Evolutionary conservation across 2,113 vertebrate genomes (phyloP), one percentile per base, ranked within the genome.

Genomic region (Pithys albifrons): DNA sequence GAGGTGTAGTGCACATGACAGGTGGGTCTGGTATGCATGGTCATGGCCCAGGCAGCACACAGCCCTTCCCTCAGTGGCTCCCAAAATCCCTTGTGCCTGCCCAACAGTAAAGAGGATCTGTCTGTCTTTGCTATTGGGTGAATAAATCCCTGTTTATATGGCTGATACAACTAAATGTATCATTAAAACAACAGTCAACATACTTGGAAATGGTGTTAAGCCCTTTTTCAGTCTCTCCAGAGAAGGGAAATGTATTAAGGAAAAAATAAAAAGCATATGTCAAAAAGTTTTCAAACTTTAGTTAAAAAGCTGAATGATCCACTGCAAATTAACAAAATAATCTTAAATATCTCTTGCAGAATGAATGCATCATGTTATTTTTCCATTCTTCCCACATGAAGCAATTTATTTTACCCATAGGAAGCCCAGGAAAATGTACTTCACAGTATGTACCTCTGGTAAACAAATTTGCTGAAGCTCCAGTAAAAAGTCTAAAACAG

Each of bases 381-480:
- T 62, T 27, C 43, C 37, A 19, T 46, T 78, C 58, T 92, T 79
- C 89, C 39, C 84, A 95, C 39, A 45, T 29, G 33, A 87, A 84
- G 2, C 19, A 55, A 76, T 88, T 84, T 73, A 85, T 75, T 93
- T 96, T 71, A 81, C 72, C 52, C 64, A 86, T 55, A 37, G 19
- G 58, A 85, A 93, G 43, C 28, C 76, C 49, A 28, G 55, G 46
- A 95, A 72, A 79, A 85, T 51, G 24, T 33, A 82, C 25, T 72
- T 91, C 51, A 76, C 31, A 48, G 24, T 48, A 25, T 29, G 10
- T 49, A 64, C 29, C 19, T 88, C 79, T 93, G 66, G 59, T 85
- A 97, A 97, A 95, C 52, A 96, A 70, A 59, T 96, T 74, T 90
- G 37, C 57, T 89, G 11, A 28, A 81, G 45, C 22, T 71, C 81